Conservation (phyloP, 2,797 vertebrate genomes). For the Anabas testudineus region DNA sequence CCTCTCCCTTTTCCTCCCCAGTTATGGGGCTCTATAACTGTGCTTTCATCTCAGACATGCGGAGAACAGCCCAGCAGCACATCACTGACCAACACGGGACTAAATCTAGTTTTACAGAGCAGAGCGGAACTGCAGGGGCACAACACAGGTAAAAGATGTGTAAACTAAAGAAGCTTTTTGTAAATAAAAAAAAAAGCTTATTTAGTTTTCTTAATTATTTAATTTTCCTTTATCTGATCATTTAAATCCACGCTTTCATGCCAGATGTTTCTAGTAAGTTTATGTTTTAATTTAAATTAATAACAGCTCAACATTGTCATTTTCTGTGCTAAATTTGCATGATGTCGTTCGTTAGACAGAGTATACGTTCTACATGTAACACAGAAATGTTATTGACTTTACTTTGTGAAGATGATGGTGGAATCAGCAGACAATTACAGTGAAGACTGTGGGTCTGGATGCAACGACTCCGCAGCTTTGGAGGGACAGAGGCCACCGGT, state of each 20-base stretch:
- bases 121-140: slow-evolving; percentile 4
- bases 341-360: not conserved
- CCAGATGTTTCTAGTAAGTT: not conserved
- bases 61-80: slow-evolving; percentile 24
- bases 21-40: slow-evolving; percentile 23
- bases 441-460: slow-evolving; percentile 34
- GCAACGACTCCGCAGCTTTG: slow-evolving; percentile 52
- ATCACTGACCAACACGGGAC: not conserved
- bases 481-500: slow-evolving; percentile 46
- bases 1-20: not conserved
- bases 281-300: not conserved
- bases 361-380: not conserved
- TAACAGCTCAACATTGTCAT: not conserved
- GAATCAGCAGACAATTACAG: slow-evolving; percentile 11
- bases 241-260: not conserved
- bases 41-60: slow-evolving; percentile 59
- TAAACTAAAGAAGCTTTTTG: too few relatives aligned
- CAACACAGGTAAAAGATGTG: slow-evolving; percentile 29
- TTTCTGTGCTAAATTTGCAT: not conserved
- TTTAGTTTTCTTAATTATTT: not conserved
- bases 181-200: not conserved
- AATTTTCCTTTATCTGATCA: not conserved
- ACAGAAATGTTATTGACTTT: not conserved
- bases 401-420: slow-evolving; percentile 22
- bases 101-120: not conserved